phyloP scores from a whole-genome alignment of 1,140 invertebrate genomes.

The Macrobrachium rosenbergii region DNA sequence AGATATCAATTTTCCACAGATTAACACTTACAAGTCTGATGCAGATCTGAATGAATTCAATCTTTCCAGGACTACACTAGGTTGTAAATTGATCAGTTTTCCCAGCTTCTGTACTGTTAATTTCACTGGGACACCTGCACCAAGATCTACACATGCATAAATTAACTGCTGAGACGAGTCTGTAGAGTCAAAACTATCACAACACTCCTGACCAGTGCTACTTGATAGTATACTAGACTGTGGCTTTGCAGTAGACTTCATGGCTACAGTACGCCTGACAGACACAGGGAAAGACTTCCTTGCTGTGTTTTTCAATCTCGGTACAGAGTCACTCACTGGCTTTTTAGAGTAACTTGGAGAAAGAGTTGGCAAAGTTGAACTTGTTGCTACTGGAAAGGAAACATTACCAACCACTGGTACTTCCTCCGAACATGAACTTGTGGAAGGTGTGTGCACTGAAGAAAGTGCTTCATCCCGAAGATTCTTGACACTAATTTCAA shows the following conservation, averaged over 20 bases:
- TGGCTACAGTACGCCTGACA: constrained; percentile 34
- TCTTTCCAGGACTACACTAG: not conserved
- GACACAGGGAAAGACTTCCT: constrained; percentile 40
- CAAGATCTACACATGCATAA: constrained; percentile 56
- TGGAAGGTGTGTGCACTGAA: constrained; percentile 54
- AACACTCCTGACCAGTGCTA: constrained; percentile 5
- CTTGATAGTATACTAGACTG: not conserved
- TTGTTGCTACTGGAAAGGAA: not conserved
- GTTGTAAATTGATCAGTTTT: constrained; percentile 38
- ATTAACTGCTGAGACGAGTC: constrained; percentile 36
- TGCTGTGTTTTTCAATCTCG: constrained; percentile 48
- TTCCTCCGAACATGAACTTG: constrained; percentile 31
- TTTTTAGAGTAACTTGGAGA: not conserved
- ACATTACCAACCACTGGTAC: not conserved
- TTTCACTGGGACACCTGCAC: constrained; percentile 41
- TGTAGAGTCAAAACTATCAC: constrained; percentile 18
- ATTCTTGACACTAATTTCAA: constrained; percentile 49
- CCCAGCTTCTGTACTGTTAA: constrained; percentile 43
- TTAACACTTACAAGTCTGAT: constrained; percentile 1
- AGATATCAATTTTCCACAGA: not conserved
- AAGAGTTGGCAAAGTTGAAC: not conserved
- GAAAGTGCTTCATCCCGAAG: constrained; percentile 57
- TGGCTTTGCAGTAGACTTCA: constrained; percentile 49
- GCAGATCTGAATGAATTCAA: constrained; percentile 19
- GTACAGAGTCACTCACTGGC: not conserved